Evolutionary conservation across 2,113 vertebrate species (phyloP), one percentile per base, ranked within the genome.

Genomic region (Dinomys branickii): DNA sequence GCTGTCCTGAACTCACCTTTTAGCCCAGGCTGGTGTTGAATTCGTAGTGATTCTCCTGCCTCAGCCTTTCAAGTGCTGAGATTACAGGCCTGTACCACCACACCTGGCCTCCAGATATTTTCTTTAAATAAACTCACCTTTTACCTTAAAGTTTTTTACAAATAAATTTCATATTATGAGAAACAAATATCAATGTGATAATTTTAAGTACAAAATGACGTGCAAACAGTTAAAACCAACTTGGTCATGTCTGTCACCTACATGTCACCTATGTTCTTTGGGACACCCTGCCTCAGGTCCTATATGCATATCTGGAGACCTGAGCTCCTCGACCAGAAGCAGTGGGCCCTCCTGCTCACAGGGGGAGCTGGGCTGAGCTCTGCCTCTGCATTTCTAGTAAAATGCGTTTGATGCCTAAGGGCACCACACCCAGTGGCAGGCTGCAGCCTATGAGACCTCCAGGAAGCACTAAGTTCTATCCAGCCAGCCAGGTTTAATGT

Each of bases 191-290:
- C 22, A 69, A 14, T 3, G 30, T 50, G 78, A 30, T 30, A 78
- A 67, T n/a, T 78, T 38, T 93, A 73, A 52, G 7, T 50, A 16
- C 41, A 85, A 85, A 44, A 17, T 41, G 67, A 59, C 30, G 28
- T 19, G 17, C 33, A 35, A 50, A 9, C 30, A 10, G 0, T 47
- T 81, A 17, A 75, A n/a, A 82, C 13, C 30, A 26, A 67, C 13
- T 3, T 7, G 24, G 41, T 50, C 11, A 0, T 67, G 59, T 71
- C 11, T 84, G 13, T 71, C 16, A 22, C 13, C 4, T 38, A 2
- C 13, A 17, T 7, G 12, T 54, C 26, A n/a, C 50, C 28, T 0
- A 0, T 75, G 7, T n/a, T 38, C 30, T n/a, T 1, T 1, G 0
- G 24, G 54, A 58, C 38, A 44, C 33, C 30, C 33, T 58, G 11